These are phyloP conservation scores for Leptinotarsa rubiginosa DNA, from an alignment of 2,888 invertebrate genomes.

Conservation along the genomic window DNA sequence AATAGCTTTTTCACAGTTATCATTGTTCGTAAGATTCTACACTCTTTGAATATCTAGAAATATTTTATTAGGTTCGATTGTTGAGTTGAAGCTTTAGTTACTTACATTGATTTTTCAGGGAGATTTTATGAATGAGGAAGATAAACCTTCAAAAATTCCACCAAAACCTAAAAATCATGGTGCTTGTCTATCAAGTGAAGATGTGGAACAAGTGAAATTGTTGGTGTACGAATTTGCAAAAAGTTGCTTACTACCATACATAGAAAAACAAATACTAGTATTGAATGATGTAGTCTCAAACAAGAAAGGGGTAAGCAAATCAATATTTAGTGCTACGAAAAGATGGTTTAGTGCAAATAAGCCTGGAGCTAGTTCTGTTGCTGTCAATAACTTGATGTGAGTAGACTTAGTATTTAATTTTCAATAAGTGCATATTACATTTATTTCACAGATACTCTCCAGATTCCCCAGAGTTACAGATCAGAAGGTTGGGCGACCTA, in stretches of 20 bases:
- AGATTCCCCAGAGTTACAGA: conserved; percentile 91
- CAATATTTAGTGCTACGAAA: conserved; percentile 93
- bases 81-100: conserved; percentile 5
- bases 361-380: conserved; percentile 78
- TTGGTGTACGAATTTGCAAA: conserved; percentile 90
- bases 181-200: conserved; percentile 80
- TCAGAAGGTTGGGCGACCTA: conserved; percentile 92
- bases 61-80: not conserved
- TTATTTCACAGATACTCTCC: conserved; percentile 74
- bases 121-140: conserved; percentile 50
- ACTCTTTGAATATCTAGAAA: too few species aligned
- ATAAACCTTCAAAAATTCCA: conserved; percentile 45
- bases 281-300: conserved; percentile 85
- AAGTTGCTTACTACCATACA: conserved; percentile 88
- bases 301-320: conserved; percentile 92
- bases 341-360: conserved; percentile 95
- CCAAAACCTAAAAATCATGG: conserved; percentile 73
- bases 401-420: conserved; percentile 57
- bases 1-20: too few species aligned
- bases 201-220: conserved; percentile 85
- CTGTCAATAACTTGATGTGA: conserved; percentile 86
- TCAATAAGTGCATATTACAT: conserved; percentile 15
- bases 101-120: conserved; percentile 47
- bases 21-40: too few species aligned
- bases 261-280: conserved; percentile 87